Evolutionary conservation across 2,113 vertebrate genomes (phyloP).

Genomic region (Oncorhynchus tshawytscha): DNA sequence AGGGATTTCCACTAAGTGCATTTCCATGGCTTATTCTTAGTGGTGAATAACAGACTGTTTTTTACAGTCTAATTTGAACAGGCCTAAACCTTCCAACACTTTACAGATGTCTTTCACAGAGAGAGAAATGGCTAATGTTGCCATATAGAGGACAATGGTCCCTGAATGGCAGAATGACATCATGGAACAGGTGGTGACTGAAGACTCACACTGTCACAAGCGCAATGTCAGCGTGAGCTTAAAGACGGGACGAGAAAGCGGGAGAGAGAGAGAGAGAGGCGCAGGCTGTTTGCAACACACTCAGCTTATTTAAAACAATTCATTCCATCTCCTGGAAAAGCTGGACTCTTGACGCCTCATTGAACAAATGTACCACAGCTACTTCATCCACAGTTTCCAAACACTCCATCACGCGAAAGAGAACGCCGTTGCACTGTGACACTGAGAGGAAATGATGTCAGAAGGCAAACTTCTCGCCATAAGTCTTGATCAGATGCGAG

Average conservation of each 20-base stretch:
- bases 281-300: slow-evolving; percentile 43
- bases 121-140: slow-evolving; percentile 31
- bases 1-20: slow-evolving; percentile 15
- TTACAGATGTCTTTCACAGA: slow-evolving; percentile 17
- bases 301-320: slow-evolving; percentile 67
- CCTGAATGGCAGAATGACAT: slow-evolving; percentile 43
- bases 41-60: neutral
- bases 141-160: slow-evolving; percentile 50
- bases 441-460: slow-evolving; percentile 64
- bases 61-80: slow-evolving; percentile 33
- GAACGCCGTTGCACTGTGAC: slow-evolving; percentile 26
- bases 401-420: slow-evolving; percentile 59
- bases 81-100: slow-evolving; percentile 21
- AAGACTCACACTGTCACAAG: slow-evolving; percentile 35
- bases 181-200: slow-evolving; percentile 37
- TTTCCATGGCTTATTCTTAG: slow-evolving; percentile 14
- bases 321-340: slow-evolving; percentile 53
- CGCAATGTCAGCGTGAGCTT: slow-evolving; percentile 35
- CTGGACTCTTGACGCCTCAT: slow-evolving; percentile 71
- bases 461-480: slow-evolving; percentile 64
- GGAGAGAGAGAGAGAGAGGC: slow-evolving; percentile 11
- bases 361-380: slow-evolving; percentile 67
- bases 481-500: slow-evolving; percentile 69
- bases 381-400: slow-evolving; percentile 56
- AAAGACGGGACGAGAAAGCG: slow-evolving; percentile 39